Conservation (phyloP, 2,888 invertebrate genomes). For the Zele albiditarsus region DNA sequence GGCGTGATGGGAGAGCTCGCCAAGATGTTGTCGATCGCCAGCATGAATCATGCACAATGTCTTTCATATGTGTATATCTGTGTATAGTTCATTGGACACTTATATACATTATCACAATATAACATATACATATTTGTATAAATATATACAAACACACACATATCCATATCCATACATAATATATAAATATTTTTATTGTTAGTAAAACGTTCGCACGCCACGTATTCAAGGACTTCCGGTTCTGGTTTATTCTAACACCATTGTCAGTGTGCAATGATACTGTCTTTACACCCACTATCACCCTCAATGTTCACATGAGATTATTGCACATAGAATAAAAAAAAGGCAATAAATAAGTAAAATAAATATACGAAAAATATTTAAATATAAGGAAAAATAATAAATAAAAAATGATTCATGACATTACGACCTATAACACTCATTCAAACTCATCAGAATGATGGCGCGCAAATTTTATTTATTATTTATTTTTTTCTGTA, state of each 20-base stretch:
- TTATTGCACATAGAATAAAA: background rate
- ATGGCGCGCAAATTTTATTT: background rate
- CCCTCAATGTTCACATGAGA: background rate
- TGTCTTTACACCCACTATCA: slow-evolving; percentile 24
- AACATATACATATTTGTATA: background rate
- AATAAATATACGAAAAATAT: background rate
- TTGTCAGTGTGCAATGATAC: slow-evolving; percentile 16
- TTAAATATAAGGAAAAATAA: background rate
- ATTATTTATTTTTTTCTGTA: background rate
- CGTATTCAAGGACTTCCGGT: slow-evolving; percentile 40
- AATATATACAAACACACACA: background rate
- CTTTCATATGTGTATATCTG: background rate
- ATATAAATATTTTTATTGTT: background rate
- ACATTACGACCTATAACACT: background rate
- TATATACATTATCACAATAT: background rate
- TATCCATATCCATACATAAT: too few species aligned
- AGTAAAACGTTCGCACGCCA: slow-evolving; percentile 37
- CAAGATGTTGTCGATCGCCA: slow-evolving; percentile 41
- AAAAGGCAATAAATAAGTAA: background rate
- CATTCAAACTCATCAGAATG: slow-evolving; percentile 1
- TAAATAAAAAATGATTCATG: background rate
- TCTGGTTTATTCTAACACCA: slow-evolving; percentile 26
- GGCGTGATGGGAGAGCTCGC: slow-evolving; percentile 44
- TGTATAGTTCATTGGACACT: slow-evolving; percentile 21
- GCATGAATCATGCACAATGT: slow-evolving; percentile 38